Evolutionary conservation across 2,797 vertebrate genomes (phyloP), one percentile per base, ranked within the genome.

Genomic region (Botia almorhae): DNA sequence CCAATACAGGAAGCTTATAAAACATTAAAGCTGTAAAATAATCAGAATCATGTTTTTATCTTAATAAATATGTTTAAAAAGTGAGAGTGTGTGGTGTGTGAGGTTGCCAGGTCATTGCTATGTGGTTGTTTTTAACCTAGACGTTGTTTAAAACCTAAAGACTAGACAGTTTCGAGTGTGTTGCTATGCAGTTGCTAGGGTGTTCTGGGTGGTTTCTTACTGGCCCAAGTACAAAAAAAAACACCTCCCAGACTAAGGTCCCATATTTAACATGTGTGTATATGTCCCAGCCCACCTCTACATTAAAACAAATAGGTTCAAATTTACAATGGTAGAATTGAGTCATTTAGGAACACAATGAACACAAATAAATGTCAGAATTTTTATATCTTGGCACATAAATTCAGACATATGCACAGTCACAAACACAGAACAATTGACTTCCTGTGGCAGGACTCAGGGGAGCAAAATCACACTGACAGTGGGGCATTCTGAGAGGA

Each of bases 401-500:
- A 69, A 78, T 39, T 46, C 36, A 72, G 60, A 55, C 69, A 64
- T 79, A 93, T 93, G 89, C 69, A 88, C 91, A 91, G 94, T 94
- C 94, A 91, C 82, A 91, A 93, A 94, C 91, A 90, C 85, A 91
- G 94, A 95, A 92, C 91, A 93, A 94, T 94, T 92, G 93, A 94
- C 90, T 93, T 91, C 89, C 87, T 85, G 89, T 81, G 92, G 92
- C 87, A 88, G 90, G 87, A 80, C 86, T 87, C 91, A 90, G 91
- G 90, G 88, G 87, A 91, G 90, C 90, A 88, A 87, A 87, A 91
- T 92, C 87, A 84, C 68, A 78, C 83, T 86, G 88, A 87, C 92
- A 91, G 87, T 87, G 90, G 84, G 76, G 87, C 73, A 70, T 76
- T 53, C 69, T 79, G 79, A 87, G 72, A 84, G 82, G 88, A 76